Evolutionary conservation across 2,113 vertebrate species (phyloP), one percentile per base, ranked within the genome.

Genomic region (Channa maculata): DNA sequence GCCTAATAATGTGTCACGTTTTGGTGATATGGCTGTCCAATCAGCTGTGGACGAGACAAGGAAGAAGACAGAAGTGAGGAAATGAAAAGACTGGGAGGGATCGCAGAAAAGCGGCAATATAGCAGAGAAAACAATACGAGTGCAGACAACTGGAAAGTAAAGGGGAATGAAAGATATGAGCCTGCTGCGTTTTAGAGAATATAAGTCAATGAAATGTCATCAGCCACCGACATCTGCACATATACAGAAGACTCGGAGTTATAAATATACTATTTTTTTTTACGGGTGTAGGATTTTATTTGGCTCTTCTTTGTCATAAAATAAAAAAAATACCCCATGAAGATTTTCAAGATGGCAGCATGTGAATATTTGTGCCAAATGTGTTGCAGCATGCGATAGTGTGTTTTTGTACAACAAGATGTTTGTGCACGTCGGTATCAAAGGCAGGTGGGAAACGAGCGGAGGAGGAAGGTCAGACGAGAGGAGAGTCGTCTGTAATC

Each of bases 41-140:
- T 77, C 84, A 66, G 62, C 76, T 49, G 6, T 9, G 59, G 57
- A 52, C 34, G 76, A 79, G 59, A 70, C 64, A 57, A 6, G 63
- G 37, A 5, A 38, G 9, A 45, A 24, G 51, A 48, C 24, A 41
- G 5, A 41, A 62, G 51, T n/a, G 55, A 67, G 82, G 85, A 85
- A 87, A 87, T 83, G 83, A 88, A 82, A 81, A 52, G 74, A 60
- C 51, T n/a, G 55, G 41, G 37, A 79, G 62, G 51, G 53, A 63
- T 78, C 82, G 64, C 65, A 73, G 50, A 36, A 48, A 55, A 66
- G 38, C 57, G 33, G 52, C 44, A 67, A 39, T 45, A 61, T 13
- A 24, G 6, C 65, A 45, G 14, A 49, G 33, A 49, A 68, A 44
- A 77, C 68, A 71, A 63, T 53, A 45, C 5, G 51, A 55, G 68